Base-by-base conservation (phyloP, 2,797 vertebrate genomes). In the Manis javanica region DNA sequence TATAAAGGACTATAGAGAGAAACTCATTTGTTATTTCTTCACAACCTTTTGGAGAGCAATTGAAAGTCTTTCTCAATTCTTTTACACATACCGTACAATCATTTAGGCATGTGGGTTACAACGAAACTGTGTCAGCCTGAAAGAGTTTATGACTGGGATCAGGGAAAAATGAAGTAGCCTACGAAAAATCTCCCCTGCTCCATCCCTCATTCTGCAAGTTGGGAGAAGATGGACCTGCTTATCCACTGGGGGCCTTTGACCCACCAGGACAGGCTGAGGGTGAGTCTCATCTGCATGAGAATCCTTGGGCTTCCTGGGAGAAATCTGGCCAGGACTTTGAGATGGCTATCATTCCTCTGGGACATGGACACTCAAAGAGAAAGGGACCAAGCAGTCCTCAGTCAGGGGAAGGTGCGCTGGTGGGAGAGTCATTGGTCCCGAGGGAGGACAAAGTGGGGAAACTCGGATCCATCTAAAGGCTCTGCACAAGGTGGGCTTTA, bases 241-340 rank as follows among this genome's bases (percentile, higher is more conserved):
- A 23, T 26, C 37, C 37, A 23, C 21, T 14, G 19, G 34, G 42
- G 18, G 13, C 2, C 8, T 49, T 46, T 46, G 29, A 42, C 39
- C n/a, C 66, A 26, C 53, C 8, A 42, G 61, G 31, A 59, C 68
- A 39, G 61, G 71, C 26, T n/a, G 57, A 71, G 51, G 1, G 23
- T 24, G 49, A 64, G 19, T 31, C 39, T 71, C 42, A 72, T 87
- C 91, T 93, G 64, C 78, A 90, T 92, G 86, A 95, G 85, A 97
- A 94, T 75, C 42, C 81, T 55, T 34, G 49, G 46, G 39, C 19
- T 78, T 7, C 85, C 21, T 3, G 64, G 55, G 87, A 90, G 57
- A 94, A 92, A 57, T 31, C 8, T 93, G 81, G 86, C 37, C 6
- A 75, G 91, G 82, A 39, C 57, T 90, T 64, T 57, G n/a, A 57